Percentiles rank a stretch among this genome's conserved stretches.
phyloP scores from a whole-genome alignment of 53 echinoderm and acorn worm genomes.

The Arbacia lixula region DNA sequence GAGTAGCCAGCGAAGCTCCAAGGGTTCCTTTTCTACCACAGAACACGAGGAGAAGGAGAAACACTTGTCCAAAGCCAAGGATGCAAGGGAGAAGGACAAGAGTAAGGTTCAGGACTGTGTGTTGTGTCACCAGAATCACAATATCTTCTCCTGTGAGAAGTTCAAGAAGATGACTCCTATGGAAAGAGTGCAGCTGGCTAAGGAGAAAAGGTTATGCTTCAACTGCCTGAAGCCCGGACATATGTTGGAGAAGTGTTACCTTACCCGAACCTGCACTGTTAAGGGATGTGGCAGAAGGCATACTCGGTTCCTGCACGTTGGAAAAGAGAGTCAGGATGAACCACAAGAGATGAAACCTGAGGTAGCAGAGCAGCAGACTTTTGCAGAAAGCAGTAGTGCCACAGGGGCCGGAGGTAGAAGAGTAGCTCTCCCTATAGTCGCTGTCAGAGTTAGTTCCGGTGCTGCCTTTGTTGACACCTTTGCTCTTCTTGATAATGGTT shows the following conservation, averaged over 20 bases:
- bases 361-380: background rate
- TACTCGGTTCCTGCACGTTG: background rate
- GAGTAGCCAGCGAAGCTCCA: too few species aligned
- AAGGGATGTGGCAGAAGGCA: background rate
- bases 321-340: background rate
- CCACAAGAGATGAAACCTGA: background rate
- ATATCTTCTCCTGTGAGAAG: background rate
- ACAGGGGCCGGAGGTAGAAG: constrained; percentile 11
- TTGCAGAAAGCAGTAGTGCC: background rate
- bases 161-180: background rate
- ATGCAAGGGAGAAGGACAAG: background rate
- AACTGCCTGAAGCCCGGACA: constrained; percentile 8
- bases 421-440: constrained; percentile 41
- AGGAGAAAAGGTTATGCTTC: constrained; percentile 2
- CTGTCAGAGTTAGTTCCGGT: constrained; percentile 20
- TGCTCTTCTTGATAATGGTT: background rate
- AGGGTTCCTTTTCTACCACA: too few species aligned
- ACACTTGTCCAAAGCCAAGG: too few species aligned
- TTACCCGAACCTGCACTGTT: background rate
- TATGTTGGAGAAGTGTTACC: background rate
- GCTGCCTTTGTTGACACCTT: constrained; percentile 14
- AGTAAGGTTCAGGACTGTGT: background rate
- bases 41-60: too few species aligned
- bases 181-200: background rate
- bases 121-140: background rate